Evolutionary conservation across 2,888 invertebrate genomes (phyloP).

Genomic region (Melanophora roralis): DNA sequence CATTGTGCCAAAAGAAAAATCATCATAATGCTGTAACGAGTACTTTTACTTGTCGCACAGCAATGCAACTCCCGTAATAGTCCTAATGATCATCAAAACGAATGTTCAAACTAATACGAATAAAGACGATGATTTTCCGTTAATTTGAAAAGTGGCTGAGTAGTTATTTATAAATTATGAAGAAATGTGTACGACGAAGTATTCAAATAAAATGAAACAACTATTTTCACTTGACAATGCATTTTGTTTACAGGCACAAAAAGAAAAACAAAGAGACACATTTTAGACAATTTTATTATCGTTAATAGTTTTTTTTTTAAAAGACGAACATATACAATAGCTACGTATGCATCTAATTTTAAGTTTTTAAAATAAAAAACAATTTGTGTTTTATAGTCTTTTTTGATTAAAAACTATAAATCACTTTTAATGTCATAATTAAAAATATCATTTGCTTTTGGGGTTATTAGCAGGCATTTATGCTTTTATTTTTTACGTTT

Average conservation of each 20-base stretch:
- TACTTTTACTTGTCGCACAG: background rate
- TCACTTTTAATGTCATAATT: slow-evolving; percentile 50
- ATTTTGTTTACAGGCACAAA: background rate
- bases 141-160: slow-evolving; percentile 64
- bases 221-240: slow-evolving; percentile 38
- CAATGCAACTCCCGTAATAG: background rate
- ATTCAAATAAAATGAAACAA: background rate
- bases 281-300: background rate
- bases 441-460: slow-evolving; percentile 19
- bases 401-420: slow-evolving; percentile 40
- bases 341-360: no score
- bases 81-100: slow-evolving; percentile 15
- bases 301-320: background rate
- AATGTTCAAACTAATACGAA: background rate
- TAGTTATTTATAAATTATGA: slow-evolving; percentile 60
- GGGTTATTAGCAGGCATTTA: background rate
- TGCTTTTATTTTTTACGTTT: background rate
- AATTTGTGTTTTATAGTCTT: slow-evolving; percentile 25
- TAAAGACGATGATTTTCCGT: slow-evolving; percentile 27
- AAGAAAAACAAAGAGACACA: background rate
- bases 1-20: slow-evolving; percentile 44
- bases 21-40: slow-evolving; percentile 10
- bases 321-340: no score
- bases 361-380: no score
- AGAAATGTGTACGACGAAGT: background rate